Base-by-base conservation (phyloP, 1,140 invertebrate genomes). In the Brachystomella parvula region DNA sequence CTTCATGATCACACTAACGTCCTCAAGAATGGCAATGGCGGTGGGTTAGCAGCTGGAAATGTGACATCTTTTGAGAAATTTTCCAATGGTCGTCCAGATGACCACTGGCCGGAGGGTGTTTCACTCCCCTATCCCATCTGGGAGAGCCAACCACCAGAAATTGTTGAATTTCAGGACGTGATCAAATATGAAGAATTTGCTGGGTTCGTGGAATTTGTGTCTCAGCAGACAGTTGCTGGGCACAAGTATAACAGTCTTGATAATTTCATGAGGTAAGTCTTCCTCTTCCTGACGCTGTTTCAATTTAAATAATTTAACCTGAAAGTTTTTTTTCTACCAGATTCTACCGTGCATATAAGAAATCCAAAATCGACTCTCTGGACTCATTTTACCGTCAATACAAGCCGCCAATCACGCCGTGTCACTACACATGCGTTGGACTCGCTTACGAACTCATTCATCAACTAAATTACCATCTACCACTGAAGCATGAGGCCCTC, bases 381-480 rank as follows among this genome's bases (percentile, higher is more conserved):
- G 81, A 82, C 44, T 80, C 84, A 65, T 91, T 89, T 76, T 89
- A 86, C 75, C 81, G 84, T 64, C 81, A 82, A 47, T 94, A 92
- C 76, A 78, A 84, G 61, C 87, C 91, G 60, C 83, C 85, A n/a
- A 88, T 95, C 63, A 84, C 85, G 56, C 77, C 83, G 1, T 82
- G 85, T 72, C 86, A 90, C 76, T 85, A 92, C 76, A 93, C 91
- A 28, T 95, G 92, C 75, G 92, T 94, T 26, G 91, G 90, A 30
- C 79, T 94, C 67, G 87, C 87, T 56, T 82, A 91, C 68, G 89
- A 92, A 78, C 79, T 94, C 69, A 80, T 90, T 70, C 77, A 81
- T 57, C 80, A 84, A 65, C 47, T 73, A 12, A 44, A 63, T 68
- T 21, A 58, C 53, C 47, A 63, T 30, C 47, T 70, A 70, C 30